A percentile compares a stretch with the other conserved stretches of the same genome.
These are phyloP conservation scores for Stenichneumon culpator DNA, from an alignment of 2,888 invertebrate species.

Conservation along the genomic window DNA sequence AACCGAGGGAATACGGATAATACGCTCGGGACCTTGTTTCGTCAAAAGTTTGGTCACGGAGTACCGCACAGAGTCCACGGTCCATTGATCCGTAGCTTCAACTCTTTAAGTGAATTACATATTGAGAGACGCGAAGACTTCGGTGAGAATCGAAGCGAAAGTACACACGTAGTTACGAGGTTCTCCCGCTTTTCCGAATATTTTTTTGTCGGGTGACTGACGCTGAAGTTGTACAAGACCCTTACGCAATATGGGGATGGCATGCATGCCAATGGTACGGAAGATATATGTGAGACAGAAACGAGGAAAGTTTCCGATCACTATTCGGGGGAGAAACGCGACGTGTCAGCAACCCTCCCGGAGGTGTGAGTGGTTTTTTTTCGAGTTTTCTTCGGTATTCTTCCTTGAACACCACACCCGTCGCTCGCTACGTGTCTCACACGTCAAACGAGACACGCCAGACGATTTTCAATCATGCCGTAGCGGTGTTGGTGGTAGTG, in stretches of 20 bases:
- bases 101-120: conserved; percentile 57
- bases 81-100: conserved; percentile 21
- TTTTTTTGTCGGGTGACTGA: conserved; percentile 6
- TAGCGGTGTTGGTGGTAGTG: not conserved
- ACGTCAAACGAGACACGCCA: conserved; percentile 25
- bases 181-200: not conserved
- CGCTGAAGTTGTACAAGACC: conserved; percentile 1
- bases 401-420: conserved; percentile 12
- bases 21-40: conserved; percentile 30
- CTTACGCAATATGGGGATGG: not conserved
- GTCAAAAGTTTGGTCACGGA: conserved; percentile 29
- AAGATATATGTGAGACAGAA: conserved; percentile 6
- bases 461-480: conserved; percentile 30
- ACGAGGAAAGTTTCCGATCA: conserved; percentile 2
- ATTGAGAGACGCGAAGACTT: conserved; percentile 32
- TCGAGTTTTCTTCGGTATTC: conserved; percentile 27
- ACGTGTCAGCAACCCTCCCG: conserved; percentile 41
- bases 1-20: conserved; percentile 6
- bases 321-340: conserved; percentile 9
- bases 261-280: not conserved
- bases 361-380: conserved; percentile 30
- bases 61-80: conserved; percentile 35
- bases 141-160: conserved; percentile 1
- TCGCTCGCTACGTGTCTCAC: conserved; percentile 30
- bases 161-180: not conserved